Conservation (phyloP, 2,113 vertebrate genomes). For the Nothobranchius furzeri region DNA sequence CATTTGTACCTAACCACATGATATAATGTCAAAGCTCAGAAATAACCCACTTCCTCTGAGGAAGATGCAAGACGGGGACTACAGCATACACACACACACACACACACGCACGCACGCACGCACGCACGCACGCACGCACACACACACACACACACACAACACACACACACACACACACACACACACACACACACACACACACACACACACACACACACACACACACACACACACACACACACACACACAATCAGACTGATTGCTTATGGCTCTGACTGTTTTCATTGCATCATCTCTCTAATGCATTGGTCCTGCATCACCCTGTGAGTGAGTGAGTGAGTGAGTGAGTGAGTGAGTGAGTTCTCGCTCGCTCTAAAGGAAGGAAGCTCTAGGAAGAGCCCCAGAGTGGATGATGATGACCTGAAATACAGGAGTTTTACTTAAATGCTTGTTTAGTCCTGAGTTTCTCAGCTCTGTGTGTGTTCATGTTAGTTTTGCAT, state of each 20-base stretch:
- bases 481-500: slow-evolving; percentile 13
- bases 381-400: too few species aligned
- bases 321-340: slow-evolving; percentile 6
- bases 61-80: slow-evolving; percentile 24
- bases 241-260: slow-evolving; percentile 72
- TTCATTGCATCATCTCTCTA: slow-evolving; percentile 77
- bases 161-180: background rate
- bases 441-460: slow-evolving; percentile 21
- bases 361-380: too few species aligned
- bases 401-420: slow-evolving; percentile 5
- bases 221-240: slow-evolving; percentile 23
- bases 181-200: slow-evolving; percentile 5
- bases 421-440: slow-evolving; percentile 29
- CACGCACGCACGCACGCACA: too few species aligned
- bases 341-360: background rate
- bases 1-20: slow-evolving; percentile 27
- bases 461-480: slow-evolving; percentile 13
- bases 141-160: too few species aligned
- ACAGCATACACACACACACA: background rate
- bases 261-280: slow-evolving; percentile 69
- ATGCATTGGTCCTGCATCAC: slow-evolving; percentile 61
- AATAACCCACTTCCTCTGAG: slow-evolving; percentile 43
- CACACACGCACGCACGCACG: slow-evolving; percentile 11
- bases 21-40: slow-evolving; percentile 42
- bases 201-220: slow-evolving; percentile 1